These are phyloP conservation scores for Phrynocephalus forsythii DNA, from an alignment of 2,797 vertebrate genomes.

Conservation along the genomic window DNA sequence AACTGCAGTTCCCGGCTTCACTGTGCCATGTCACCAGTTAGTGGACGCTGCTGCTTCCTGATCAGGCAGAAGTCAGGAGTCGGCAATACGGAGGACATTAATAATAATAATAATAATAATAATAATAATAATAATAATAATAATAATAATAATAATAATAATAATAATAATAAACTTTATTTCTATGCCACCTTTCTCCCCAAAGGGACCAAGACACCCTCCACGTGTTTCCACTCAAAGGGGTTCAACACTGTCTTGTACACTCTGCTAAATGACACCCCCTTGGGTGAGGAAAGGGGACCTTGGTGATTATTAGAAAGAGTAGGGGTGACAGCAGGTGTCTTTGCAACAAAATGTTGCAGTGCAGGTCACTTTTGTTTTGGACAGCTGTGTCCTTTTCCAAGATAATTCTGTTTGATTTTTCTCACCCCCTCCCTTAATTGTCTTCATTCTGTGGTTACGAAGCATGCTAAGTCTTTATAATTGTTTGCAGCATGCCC, in stretches of 20 bases:
- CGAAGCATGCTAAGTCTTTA: background rate
- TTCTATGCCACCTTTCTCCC: too few relatives aligned
- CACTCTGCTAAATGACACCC: background rate
- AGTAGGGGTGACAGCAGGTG: background rate
- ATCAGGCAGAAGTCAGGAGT: slow-evolving; percentile 67
- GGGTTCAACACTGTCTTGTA: slow-evolving; percentile 37
- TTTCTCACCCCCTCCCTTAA: background rate
- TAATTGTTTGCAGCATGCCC: background rate
- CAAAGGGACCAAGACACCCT: background rate
- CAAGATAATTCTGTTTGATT: background rate
- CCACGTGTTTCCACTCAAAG: slow-evolving; percentile 34
- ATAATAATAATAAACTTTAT: too few relatives aligned
- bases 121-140: too few relatives aligned
- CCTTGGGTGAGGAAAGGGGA: background rate
- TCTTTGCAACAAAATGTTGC: background rate
- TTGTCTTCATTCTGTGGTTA: background rate
- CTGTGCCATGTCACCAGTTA: slow-evolving; percentile 59
- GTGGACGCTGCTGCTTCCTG: slow-evolving; percentile 60
- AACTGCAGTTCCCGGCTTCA: slow-evolving; percentile 55
- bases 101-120: too few relatives aligned
- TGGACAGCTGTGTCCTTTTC: background rate
- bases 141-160: too few relatives aligned
- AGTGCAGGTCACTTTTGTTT: too few relatives aligned
- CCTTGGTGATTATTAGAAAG: background rate
- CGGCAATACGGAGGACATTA: slow-evolving; percentile 58